Evolutionary conservation across 2,797 vertebrate genomes (phyloP), one percentile per base, ranked within the genome.

Genomic region (Trematocara caparti): DNA sequence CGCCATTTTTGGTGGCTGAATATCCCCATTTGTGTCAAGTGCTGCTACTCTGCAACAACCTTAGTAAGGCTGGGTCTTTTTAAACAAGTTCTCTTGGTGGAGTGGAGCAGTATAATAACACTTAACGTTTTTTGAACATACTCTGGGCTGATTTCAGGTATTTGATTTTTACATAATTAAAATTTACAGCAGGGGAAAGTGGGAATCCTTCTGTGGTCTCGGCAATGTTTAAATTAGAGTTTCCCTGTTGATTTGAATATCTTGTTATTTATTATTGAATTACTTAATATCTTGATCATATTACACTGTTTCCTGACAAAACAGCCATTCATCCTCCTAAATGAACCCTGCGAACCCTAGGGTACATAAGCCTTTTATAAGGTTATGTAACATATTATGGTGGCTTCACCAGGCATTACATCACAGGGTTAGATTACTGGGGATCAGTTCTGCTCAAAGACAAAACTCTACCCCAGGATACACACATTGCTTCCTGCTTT

Each of bases 361-460:
- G 84, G 73, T 89, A 75, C 43, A 78, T 89, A 87, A 92, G 89
- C 87, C 87, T 88, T 88, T 92, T 93, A 82, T 80, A 81, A 88
- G 76, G 87, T 95, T 95, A 93, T 92, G 86, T 93, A 93, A 95
- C 92, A 84, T 92, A 83, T 90, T 89, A 84, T 93, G 87, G 83
- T 79, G 90, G 85, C 86, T 90, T 81, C 86, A 86, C 64, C 48
- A 74, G 84, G 85, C 88, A 93, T 93, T 94, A 92, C 93, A 88
- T 94, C 90, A 93, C 57, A 85, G 89, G 86, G 86, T 84, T 92
- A 89, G 91, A 91, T 93, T 93, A 94, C 83, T 87, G 80, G 53
- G 83, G 90, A 94, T 94, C 92, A 91, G 86, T 84, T 89, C 86
- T 86, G 74, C 85, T 87, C 87, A 85, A 83, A 88, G 81, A 91